A percentile compares a stretch with the other conserved stretches of the same genome.
Conservation (phyloP, 1,140 invertebrate genomes). For the Macrobrachium rosenbergii region DNA sequence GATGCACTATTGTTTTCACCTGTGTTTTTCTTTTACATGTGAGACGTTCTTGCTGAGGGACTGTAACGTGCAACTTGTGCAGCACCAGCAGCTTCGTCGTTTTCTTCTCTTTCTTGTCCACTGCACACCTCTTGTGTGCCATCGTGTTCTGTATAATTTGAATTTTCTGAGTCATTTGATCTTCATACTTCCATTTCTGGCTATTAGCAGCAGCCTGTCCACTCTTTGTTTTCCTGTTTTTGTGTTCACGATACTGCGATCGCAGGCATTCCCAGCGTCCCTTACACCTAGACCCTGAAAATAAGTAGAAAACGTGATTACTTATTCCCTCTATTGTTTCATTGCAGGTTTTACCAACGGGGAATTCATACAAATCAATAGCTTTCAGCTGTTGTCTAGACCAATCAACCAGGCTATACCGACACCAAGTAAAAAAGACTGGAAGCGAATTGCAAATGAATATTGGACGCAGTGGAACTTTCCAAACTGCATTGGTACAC, state of each 20-base stretch:
- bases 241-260: too few relatives aligned
- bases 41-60: too few relatives aligned
- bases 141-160: too few relatives aligned
- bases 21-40: conserved; percentile 22
- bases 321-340: background rate
- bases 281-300: too few relatives aligned
- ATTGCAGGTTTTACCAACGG: conserved; percentile 29
- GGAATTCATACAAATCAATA: conserved; percentile 27
- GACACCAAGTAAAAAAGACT: conserved; percentile 10
- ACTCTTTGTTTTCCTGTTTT: too few relatives aligned
- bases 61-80: conserved; percentile 5
- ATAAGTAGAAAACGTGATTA: too few relatives aligned
- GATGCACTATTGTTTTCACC: conserved; percentile 34
- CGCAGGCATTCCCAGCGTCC: too few relatives aligned
- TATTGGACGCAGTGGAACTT: conserved; percentile 68
- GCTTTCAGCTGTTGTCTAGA: conserved; percentile 33
- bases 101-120: conserved; percentile 8
- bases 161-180: too few relatives aligned
- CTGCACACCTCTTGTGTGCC: too few relatives aligned
- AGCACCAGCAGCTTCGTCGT: background rate
- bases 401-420: conserved; percentile 34
- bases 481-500: conserved; percentile 70
- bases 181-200: too few relatives aligned
- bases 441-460: conserved; percentile 39
- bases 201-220: too few relatives aligned